Percentiles rank a stretch among this genome's conserved stretches.
Evolutionary conservation across 2,888 invertebrate genomes (phyloP).

Genomic region (Caradrina kadenii): DNA sequence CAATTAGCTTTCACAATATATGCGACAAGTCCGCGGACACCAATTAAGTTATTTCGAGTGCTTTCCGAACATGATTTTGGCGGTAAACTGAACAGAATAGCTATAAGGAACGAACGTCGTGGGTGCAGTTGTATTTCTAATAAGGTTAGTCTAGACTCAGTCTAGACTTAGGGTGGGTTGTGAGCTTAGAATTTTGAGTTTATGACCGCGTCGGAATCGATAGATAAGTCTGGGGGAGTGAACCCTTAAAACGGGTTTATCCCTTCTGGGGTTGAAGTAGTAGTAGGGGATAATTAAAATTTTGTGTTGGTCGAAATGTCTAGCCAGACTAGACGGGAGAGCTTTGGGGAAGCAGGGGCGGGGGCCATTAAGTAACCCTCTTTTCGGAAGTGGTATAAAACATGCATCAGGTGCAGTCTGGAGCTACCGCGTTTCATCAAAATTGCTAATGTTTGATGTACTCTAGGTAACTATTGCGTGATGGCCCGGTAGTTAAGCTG

Average conservation of each 20-base stretch:
- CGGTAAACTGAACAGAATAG: conserved; percentile 38
- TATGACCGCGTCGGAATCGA: conserved; percentile 64
- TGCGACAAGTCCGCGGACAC: conserved; percentile 18
- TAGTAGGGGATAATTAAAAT: conserved; percentile 27
- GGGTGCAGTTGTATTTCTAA: conserved; percentile 68
- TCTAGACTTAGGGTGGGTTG: conserved; percentile 79
- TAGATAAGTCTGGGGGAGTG: conserved; percentile 61
- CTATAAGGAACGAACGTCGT: conserved; percentile 34
- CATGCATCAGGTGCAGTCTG: conserved; percentile 63
- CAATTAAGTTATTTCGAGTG: conserved; percentile 51
- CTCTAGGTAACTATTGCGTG: neutral
- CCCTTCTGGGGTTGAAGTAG: conserved; percentile 9
- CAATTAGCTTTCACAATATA: conserved; percentile 26
- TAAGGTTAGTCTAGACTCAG: conserved; percentile 84
- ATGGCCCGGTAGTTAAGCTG: too few relatives aligned
- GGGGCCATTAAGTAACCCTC: conserved; percentile 31
- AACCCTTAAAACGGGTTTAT: conserved; percentile 25
- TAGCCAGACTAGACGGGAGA: conserved; percentile 22
- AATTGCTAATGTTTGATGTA: conserved; percentile 47
- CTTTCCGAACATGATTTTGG: conserved; percentile 51
- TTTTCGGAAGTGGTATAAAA: conserved; percentile 61
- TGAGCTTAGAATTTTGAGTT: conserved; percentile 61
- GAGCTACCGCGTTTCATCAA: conserved; percentile 48
- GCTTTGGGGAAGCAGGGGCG: conserved; percentile 6
- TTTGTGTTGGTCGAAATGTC: conserved; percentile 12